phyloP scores from a whole-genome alignment of 2,113 vertebrate genomes.

The Hoplias malabaricus region DNA sequence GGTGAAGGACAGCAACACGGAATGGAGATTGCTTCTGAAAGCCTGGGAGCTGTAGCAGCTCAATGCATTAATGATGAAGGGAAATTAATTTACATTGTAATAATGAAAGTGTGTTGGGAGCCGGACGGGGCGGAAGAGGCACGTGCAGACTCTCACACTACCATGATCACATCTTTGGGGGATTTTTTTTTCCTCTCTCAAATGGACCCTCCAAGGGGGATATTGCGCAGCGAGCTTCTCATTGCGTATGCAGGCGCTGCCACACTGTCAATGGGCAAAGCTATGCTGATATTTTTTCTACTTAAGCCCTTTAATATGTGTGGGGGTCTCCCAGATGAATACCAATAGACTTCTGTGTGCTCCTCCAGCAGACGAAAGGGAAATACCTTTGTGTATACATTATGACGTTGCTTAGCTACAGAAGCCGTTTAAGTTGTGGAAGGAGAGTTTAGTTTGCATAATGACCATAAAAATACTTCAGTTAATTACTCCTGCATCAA shows the following conservation, averaged over 20 bases:
- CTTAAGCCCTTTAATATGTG: conserved; percentile 41
- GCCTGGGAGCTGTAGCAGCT: conserved; percentile 17
- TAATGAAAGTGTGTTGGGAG: conserved; percentile 36
- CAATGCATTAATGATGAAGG: conserved; percentile 43
- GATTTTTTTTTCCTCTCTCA: conserved; percentile 15
- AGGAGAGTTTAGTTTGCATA: not conserved
- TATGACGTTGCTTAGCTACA: conserved; percentile 23
- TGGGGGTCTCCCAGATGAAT: conserved; percentile 26
- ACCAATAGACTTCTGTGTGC: not conserved
- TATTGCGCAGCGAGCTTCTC: conserved; percentile 32
- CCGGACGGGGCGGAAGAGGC: conserved; percentile 14
- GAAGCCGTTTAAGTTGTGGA: conserved; percentile 16
- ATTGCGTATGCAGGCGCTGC: conserved; percentile 4
- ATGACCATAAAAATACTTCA: conserved; percentile 12
- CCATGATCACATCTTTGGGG: conserved; percentile 28
- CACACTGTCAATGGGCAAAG: conserved; percentile 23
- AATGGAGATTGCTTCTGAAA: conserved; percentile 36
- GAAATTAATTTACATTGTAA: conserved; percentile 55
- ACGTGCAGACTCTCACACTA: conserved; percentile 10
- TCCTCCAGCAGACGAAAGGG: not conserved
- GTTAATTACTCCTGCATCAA: conserved; percentile 24
- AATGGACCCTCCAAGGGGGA: conserved; percentile 30
- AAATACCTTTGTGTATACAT: not conserved
- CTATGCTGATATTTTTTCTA: conserved; percentile 10
- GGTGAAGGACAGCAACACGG: conserved; percentile 38